Percentiles rank a stretch among this genome's conserved stretches.
Evolutionary conservation across 2,797 vertebrate genomes (phyloP).

Genomic region (Picus viridis): DNA sequence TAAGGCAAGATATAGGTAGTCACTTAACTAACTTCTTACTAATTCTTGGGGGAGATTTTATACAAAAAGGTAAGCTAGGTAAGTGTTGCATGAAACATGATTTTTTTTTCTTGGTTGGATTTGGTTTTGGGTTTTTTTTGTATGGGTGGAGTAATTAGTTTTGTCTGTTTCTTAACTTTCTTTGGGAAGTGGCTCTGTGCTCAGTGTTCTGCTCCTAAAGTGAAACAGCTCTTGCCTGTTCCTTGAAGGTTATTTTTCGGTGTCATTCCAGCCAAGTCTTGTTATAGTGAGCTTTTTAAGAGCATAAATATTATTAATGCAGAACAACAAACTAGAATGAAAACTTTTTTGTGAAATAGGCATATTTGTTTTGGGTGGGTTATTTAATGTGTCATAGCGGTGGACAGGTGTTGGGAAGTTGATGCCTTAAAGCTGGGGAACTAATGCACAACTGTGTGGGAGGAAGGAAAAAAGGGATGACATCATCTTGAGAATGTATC

Average conservation of each 20-base stretch:
- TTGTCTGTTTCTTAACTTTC: background rate
- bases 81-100: background rate
- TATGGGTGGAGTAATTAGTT: background rate
- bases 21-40: background rate
- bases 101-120: no score
- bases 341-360: background rate
- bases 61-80: background rate
- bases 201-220: slow-evolving; percentile 9
- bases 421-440: background rate
- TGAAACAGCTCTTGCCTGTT: slow-evolving; percentile 33
- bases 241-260: background rate
- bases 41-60: background rate
- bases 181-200: slow-evolving; percentile 12
- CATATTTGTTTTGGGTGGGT: background rate
- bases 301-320: background rate
- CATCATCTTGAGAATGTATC: background rate
- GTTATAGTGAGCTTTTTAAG: background rate
- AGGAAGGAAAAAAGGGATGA: background rate
- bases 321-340: background rate
- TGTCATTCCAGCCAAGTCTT: slow-evolving; percentile 17
- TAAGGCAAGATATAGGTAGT: background rate
- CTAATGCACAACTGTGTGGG: background rate
- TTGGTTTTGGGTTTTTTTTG: background rate
- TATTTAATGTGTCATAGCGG: background rate
- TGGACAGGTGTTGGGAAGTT: background rate